phyloP scores from a whole-genome alignment of 1,140 invertebrate species.

The Pygmarrhopalites habei region DNA sequence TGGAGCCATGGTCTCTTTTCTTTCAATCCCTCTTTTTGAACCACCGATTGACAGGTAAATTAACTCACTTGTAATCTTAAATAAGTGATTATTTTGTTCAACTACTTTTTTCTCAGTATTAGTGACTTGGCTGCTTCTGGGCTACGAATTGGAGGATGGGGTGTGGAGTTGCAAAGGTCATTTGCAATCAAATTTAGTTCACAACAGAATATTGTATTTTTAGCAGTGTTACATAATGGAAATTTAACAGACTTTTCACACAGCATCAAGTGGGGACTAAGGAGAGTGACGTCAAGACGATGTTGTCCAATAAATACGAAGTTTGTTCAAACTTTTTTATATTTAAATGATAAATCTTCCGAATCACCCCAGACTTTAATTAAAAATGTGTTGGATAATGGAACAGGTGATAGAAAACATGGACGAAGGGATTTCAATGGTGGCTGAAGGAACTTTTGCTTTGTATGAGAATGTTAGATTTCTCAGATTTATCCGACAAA shows the following conservation, averaged over 20 bases:
- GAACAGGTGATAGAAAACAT: constrained; percentile 42
- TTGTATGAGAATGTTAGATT: constrained; percentile 74
- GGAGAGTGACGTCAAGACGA: neutral
- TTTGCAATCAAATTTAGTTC: constrained; percentile 6
- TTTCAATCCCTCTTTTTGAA: constrained; percentile 35
- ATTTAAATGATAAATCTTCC: too few species aligned
- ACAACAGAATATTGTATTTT: too few species aligned
- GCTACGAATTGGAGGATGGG: constrained; percentile 33
- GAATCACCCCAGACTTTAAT: too few species aligned
- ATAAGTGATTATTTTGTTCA: too few species aligned
- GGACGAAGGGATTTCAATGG: constrained; percentile 42
- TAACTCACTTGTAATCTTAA: too few species aligned
- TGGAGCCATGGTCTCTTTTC: constrained; percentile 59
- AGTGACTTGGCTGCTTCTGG: constrained; percentile 25
- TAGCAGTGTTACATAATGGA: too few species aligned
- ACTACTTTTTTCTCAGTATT: too few species aligned
- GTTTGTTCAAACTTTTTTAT: constrained; percentile 16
- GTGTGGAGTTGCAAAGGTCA: constrained; percentile 27
- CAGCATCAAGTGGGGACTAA: neutral
- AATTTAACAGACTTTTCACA: too few species aligned
- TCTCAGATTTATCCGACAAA: constrained; percentile 44
- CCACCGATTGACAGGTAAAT: constrained; percentile 29
- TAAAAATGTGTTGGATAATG: too few species aligned
- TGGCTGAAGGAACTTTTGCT: constrained; percentile 61
- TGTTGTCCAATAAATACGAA: constrained; percentile 22